phyloP scores from a whole-genome alignment of 1,140 invertebrate genomes.

The Heliothis virescens region DNA sequence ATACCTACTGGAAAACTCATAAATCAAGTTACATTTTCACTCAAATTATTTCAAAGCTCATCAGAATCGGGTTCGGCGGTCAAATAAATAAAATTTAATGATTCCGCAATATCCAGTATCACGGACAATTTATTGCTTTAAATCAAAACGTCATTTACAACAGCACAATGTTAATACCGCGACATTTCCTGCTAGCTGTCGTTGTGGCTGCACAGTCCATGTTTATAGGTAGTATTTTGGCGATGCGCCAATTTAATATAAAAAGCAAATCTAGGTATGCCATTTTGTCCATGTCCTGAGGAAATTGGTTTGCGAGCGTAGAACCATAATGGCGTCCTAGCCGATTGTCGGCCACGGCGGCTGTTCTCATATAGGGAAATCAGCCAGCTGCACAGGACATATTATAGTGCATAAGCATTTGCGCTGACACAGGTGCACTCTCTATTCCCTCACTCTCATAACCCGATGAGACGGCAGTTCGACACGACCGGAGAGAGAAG shows the following conservation, averaged over 20 bases:
- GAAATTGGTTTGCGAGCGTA: too few species aligned
- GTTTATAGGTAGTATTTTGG: constrained; percentile 24
- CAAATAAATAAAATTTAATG: constrained; percentile 6
- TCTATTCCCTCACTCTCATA: too few species aligned
- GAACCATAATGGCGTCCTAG: too few species aligned
- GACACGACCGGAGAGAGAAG: too few species aligned
- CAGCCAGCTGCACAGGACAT: too few species aligned
- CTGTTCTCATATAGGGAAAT: too few species aligned
- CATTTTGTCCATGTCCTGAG: too few species aligned
- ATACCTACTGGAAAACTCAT: background rate
- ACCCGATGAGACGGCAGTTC: too few species aligned
- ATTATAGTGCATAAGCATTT: too few species aligned
- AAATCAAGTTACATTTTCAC: background rate
- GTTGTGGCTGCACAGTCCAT: background rate
- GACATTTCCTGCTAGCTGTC: constrained; percentile 8
- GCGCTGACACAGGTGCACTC: too few species aligned
- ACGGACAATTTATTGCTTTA: background rate
- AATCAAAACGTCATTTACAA: constrained; percentile 12
- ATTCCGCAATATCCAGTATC: background rate
- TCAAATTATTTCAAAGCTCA: constrained; percentile 5
- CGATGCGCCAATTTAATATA: constrained; percentile 2
- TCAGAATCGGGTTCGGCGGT: background rate
- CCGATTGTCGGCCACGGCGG: too few species aligned
- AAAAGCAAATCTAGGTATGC: background rate
- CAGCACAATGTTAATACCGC: constrained; percentile 19